Conservation (phyloP, 2,113 vertebrate genomes). For the Clarias magur region DNA sequence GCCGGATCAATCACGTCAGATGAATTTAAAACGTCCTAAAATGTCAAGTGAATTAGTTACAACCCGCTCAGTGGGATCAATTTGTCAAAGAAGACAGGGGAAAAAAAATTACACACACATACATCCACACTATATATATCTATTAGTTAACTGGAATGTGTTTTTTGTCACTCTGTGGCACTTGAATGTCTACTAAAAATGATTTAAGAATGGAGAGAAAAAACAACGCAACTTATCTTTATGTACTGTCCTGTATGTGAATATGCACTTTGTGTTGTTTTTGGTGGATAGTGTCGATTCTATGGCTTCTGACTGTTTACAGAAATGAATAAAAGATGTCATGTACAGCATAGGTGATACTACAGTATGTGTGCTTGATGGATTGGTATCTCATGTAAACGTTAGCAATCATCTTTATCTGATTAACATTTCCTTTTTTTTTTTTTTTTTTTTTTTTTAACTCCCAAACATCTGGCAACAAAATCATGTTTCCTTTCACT, state of each 20-base stretch:
- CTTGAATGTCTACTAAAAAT: conserved; percentile 10
- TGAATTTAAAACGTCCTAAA: conserved; percentile 21
- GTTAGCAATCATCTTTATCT: neutral
- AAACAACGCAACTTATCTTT: neutral
- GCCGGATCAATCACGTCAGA: conserved; percentile 11
- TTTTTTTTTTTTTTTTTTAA: neutral
- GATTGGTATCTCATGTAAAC: neutral
- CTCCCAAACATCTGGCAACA: neutral
- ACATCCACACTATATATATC: too few species aligned
- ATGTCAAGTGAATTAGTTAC: conserved; percentile 20
- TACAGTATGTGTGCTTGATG: neutral
- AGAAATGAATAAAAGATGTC: neutral
- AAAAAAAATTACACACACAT: too few species aligned
- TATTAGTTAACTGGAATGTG: neutral
- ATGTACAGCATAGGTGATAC: neutral
- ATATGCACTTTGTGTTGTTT: neutral
- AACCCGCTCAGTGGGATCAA: conserved; percentile 9
- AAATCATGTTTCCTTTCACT: conserved; percentile 8
- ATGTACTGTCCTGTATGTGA: neutral
- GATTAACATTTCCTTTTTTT: neutral
- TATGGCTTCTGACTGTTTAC: neutral
- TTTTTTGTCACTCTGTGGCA: neutral
- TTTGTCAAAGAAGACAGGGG: conserved; percentile 16
- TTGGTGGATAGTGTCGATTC: neutral
- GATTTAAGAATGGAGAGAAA: neutral